Percentiles rank a stretch among this genome's conserved stretches.
These are phyloP conservation scores for Pseudobourletiella spinata DNA, from an alignment of 1,140 invertebrate genomes.

Conservation along the genomic window DNA sequence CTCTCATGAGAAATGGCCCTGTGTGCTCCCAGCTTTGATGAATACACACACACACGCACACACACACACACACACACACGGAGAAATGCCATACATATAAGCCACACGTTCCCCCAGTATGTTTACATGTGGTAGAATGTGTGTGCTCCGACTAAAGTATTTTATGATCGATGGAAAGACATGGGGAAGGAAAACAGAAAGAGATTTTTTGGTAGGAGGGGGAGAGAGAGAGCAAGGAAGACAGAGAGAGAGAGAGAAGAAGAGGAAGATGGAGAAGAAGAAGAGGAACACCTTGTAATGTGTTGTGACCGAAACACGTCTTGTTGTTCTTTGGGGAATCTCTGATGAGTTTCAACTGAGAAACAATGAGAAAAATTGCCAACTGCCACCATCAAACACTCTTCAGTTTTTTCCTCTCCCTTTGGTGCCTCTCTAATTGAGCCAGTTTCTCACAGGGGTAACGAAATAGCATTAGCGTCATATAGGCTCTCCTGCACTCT, in stretches of 20 bases:
- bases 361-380: conserved; percentile 3
- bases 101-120: no score
- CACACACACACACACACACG: no score
- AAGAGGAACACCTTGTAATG: neutral
- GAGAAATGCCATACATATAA: no score
- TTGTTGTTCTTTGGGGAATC: conserved; percentile 1
- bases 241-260: no score
- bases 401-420: neutral
- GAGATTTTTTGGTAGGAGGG: neutral
- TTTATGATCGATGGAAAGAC: neutral
- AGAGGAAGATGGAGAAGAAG: no score
- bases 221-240: neutral
- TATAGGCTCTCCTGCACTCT: no score
- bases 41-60: no score
- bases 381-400: conserved; percentile 1
- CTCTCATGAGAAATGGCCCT: no score
- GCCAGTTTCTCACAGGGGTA: neutral
- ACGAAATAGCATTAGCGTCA: no score
- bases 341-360: neutral
- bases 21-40: no score
- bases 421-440: neutral
- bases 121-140: no score
- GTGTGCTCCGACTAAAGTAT: neutral
- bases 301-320: neutral
- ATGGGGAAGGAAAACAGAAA: neutral